Evolutionary conservation across 2,113 vertebrate species (phyloP), one percentile per base, ranked within the genome.

Genomic region (Tamias sibiricus): DNA sequence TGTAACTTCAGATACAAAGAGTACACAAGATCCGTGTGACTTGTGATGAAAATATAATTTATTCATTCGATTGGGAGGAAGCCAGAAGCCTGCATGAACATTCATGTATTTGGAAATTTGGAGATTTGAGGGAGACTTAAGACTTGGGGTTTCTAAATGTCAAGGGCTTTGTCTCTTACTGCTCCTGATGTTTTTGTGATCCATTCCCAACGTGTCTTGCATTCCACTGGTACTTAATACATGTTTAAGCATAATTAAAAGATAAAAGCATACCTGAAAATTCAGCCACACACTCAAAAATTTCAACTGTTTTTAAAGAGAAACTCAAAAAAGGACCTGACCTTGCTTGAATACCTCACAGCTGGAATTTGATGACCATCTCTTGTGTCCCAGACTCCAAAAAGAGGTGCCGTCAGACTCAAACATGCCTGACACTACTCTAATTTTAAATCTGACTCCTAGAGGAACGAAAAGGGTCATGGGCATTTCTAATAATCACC

Each of bases 401-500:
- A 74, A 64, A 49, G 86, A 83, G 20, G 8, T 10, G 11, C 30
- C 2, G 0, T 49, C 52, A 10, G 4, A 22, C 81, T 88, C 8
- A 4, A 44, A 20, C 59, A 6, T 4, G 57, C 54, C 47, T 81
- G 54, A 86, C 40, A 59, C 59, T 64, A 2, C 66, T 57, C 24
- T 9, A 28, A 14, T 81, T 71, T 94, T 68, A 32, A 72, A 42
- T 83, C 37, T 84, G 64, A 74, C 24, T 54, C 16, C 37, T 8
- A 42, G 62, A 47, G n/a, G 42, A 49, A 92, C 90, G 64, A 69
- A 44, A 81, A 49, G 35, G 24, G 28, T 74, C 40, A 26, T 28
- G 14, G 26, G 87, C 20, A 11, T 86, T 94, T 95, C 74, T 92
- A 22, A 95, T 82, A 66, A 52, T 95, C 68, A 77, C 47, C 62